Evolutionary conservation across 2,797 vertebrate genomes (phyloP).

Genomic region (Enteromius thamalakanensis): DNA sequence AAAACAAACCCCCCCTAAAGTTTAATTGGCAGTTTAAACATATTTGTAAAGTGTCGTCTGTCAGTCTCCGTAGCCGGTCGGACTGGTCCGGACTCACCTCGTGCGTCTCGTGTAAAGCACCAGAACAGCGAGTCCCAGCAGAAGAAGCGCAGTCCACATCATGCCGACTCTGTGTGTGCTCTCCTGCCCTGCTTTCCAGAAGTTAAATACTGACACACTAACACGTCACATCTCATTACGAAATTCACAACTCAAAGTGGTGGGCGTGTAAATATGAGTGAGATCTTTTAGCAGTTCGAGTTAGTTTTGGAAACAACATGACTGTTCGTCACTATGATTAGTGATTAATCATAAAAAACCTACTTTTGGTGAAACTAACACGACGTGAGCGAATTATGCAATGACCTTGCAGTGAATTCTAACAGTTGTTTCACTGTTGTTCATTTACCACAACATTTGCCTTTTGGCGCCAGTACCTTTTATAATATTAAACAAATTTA

Average conservation of each 20-base stretch:
- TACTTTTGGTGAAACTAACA: not conserved
- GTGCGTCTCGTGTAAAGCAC: conserved; percentile 63
- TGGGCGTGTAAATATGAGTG: not conserved
- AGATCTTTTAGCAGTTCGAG: not conserved
- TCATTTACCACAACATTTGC: not conserved
- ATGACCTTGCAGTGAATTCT: not conserved
- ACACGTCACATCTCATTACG: conserved; percentile 38
- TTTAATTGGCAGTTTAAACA: not conserved
- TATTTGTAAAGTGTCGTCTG: not conserved
- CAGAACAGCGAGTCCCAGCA: conserved; percentile 63
- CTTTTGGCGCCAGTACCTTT: too few relatives aligned
- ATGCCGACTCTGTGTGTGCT: conserved; percentile 57
- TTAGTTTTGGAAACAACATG: not conserved
- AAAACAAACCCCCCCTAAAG: not conserved
- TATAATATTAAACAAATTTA: not conserved
- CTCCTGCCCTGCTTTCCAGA: not conserved
- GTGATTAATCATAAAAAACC: not conserved
- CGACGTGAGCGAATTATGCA: not conserved
- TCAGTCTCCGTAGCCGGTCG: not conserved
- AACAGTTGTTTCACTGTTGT: not conserved
- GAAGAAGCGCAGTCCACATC: conserved; percentile 67
- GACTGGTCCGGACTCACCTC: conserved; percentile 64
- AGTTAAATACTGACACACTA: conserved; percentile 27
- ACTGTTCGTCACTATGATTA: not conserved
- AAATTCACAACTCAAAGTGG: not conserved